Percentiles rank a stretch among this genome's conserved stretches.
Conservation (phyloP, 2,113 vertebrate species). For the Silurus asotus region DNA sequence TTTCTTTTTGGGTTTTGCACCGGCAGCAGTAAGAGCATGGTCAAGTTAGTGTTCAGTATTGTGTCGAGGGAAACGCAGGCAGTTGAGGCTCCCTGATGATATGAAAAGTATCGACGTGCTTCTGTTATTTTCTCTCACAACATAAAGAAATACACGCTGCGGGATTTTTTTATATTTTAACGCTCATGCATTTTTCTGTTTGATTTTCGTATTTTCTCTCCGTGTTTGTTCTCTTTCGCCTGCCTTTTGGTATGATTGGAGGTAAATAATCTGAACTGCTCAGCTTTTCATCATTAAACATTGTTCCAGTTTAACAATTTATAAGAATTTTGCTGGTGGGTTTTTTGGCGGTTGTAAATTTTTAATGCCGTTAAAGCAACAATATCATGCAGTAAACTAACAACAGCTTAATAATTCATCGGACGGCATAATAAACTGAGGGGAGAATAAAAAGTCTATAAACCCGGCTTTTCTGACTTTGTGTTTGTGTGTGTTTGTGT, state of each 20-base stretch:
- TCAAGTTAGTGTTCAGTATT: neutral
- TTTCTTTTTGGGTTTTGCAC: slow-evolving; percentile 42
- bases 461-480: slow-evolving; percentile 70
- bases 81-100: slow-evolving; percentile 21
- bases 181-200: slow-evolving; percentile 78
- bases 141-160: slow-evolving; percentile 80
- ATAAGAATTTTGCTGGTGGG: slow-evolving; percentile 74
- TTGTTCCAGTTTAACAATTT: slow-evolving; percentile 81
- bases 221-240: slow-evolving; percentile 57
- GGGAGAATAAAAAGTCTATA: slow-evolving; percentile 65
- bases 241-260: slow-evolving; percentile 66
- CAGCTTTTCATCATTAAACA: slow-evolving; percentile 77
- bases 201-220: slow-evolving; percentile 70
- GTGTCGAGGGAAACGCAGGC: slow-evolving; percentile 62
- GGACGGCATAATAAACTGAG: slow-evolving; percentile 77
- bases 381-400: slow-evolving; percentile 75
- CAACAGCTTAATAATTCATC: slow-evolving; percentile 82
- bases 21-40: neutral
- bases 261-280: slow-evolving; percentile 75
- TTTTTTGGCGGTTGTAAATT: slow-evolving; percentile 75
- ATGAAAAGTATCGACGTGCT: neutral
- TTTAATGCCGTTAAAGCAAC: slow-evolving; percentile 80
- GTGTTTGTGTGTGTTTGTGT: slow-evolving; percentile 55
- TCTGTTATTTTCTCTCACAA: slow-evolving; percentile 69
- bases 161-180: slow-evolving; percentile 72